Evolutionary conservation across 2,888 invertebrate species (phyloP).

Genomic region (Patella caerulea): DNA sequence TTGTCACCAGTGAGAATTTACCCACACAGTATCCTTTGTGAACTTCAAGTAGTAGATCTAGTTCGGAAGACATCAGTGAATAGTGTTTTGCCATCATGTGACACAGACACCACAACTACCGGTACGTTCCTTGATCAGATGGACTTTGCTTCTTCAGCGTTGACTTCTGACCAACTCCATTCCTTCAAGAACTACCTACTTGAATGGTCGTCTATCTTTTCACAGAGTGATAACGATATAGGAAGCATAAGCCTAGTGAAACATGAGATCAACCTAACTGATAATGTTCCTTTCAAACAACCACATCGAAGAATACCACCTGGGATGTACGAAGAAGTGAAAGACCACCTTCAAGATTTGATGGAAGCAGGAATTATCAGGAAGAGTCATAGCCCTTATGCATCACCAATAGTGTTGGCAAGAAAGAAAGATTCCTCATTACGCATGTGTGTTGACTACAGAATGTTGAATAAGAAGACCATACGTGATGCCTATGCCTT

Average conservation of each 20-base stretch:
- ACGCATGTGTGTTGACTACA: neutral
- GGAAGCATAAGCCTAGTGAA: too few relatives aligned
- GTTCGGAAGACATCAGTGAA: neutral
- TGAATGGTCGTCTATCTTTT: neutral
- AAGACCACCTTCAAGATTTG: conserved; percentile 31
- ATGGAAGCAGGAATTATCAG: conserved; percentile 23
- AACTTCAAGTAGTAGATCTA: neutral
- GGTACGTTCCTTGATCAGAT: neutral
- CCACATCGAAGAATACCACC: neutral
- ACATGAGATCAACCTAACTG: too few relatives aligned
- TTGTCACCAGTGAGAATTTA: neutral
- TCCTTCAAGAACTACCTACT: neutral
- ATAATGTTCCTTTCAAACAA: too few relatives aligned
- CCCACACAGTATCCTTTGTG: conserved; percentile 4
- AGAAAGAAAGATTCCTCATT: neutral
- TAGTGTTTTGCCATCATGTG: too few relatives aligned
- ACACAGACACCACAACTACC: too few relatives aligned
- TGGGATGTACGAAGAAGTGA: conserved; percentile 28
- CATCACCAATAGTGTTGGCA: neutral
- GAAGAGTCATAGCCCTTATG: conserved; percentile 18
- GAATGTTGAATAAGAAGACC: conserved; percentile 6
- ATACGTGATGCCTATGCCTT: too few relatives aligned
- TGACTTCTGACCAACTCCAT: neutral
- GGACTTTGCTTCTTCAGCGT: neutral
- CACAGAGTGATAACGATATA: conserved; percentile 3